These are phyloP conservation scores for Sisyra terminalis DNA, from an alignment of 2,888 invertebrate genomes.

Conservation along the genomic window DNA sequence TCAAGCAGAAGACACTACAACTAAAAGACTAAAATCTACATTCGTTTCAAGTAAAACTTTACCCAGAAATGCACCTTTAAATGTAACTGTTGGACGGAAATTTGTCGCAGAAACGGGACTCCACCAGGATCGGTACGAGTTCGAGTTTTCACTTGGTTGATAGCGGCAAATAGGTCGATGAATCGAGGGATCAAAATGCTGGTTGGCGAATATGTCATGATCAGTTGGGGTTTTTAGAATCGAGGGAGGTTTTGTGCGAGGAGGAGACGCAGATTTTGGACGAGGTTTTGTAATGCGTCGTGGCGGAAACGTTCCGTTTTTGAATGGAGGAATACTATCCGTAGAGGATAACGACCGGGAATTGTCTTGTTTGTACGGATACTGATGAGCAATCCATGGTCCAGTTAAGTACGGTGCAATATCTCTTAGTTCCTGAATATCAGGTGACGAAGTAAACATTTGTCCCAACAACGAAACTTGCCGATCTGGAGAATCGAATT, in stretches of 20 bases:
- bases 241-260: constrained; percentile 28
- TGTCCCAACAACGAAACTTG: constrained; percentile 49
- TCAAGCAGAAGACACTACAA: constrained; percentile 17
- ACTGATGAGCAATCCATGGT: constrained; percentile 66
- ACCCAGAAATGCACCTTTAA: constrained; percentile 40
- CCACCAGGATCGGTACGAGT: constrained; percentile 27
- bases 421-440: constrained; percentile 57
- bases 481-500: constrained; percentile 44
- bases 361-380: constrained; percentile 52
- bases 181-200: constrained; percentile 55
- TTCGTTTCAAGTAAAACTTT: constrained; percentile 1
- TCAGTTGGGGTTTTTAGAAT: constrained; percentile 28
- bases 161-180: constrained; percentile 64
- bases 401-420: constrained; percentile 65
- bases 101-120: constrained; percentile 32
- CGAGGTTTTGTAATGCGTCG: constrained; percentile 26
- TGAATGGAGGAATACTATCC: constrained; percentile 19
- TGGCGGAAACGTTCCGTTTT: constrained; percentile 22
- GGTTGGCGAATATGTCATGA: constrained; percentile 39
- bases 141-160: constrained; percentile 33
- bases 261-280: constrained; percentile 32
- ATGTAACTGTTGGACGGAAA: constrained; percentile 49
- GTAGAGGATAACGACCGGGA: constrained; percentile 42
- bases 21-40: constrained; percentile 2
- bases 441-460: constrained; percentile 67